phyloP scores from a whole-genome alignment of 2,797 vertebrate genomes.

The Sebastes diaconus region DNA sequence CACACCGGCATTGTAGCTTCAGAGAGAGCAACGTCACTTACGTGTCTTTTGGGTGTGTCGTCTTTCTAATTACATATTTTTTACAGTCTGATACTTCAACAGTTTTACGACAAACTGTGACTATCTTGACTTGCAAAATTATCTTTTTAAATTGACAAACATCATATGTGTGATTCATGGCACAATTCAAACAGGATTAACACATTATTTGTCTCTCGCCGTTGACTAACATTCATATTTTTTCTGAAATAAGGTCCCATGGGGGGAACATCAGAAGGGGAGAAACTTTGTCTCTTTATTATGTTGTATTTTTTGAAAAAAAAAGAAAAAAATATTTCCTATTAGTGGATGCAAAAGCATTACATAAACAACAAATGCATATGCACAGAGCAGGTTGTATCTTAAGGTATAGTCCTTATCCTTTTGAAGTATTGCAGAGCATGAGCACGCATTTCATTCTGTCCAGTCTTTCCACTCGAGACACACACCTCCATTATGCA shows the following conservation, averaged over 20 bases:
- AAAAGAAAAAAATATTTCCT: no score
- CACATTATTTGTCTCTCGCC: background rate
- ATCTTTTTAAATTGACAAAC: no score
- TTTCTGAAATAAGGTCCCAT: background rate
- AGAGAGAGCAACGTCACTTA: no score
- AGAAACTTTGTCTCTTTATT: background rate
- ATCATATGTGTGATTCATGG: no score
- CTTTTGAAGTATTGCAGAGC: background rate
- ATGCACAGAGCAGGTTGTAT: background rate
- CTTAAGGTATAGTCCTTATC: background rate
- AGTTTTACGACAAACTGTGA: no score
- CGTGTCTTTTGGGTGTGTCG: no score
- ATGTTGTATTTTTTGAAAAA: background rate
- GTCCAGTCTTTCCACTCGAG: background rate
- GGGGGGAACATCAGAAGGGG: background rate
- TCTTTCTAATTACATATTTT: no score
- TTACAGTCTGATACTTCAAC: no score
- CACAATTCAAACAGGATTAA: background rate
- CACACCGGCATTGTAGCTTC: no score
- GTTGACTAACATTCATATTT: background rate
- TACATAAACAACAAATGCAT: background rate
- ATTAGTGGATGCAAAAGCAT: background rate
- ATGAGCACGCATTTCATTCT: background rate
- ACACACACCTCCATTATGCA: background rate
- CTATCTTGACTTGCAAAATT: no score